These are phyloP conservation scores for Drosophila baimaii DNA, from an alignment of 1,140 invertebrate genomes.

Conservation along the genomic window DNA sequence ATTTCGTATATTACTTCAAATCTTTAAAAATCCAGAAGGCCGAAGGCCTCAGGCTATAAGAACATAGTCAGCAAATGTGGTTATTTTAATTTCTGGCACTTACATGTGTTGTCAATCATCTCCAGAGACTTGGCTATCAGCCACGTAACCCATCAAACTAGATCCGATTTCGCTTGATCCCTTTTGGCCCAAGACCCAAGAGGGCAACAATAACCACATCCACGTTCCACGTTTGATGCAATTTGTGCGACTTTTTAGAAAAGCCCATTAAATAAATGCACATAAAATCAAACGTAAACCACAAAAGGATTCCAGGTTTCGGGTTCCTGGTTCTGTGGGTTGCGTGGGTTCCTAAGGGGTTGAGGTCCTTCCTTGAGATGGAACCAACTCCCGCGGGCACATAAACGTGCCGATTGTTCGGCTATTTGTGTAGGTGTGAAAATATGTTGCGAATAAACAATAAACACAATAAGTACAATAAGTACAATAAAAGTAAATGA, in stretches of 20 bases:
- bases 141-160: neutral
- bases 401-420: constrained; percentile 69
- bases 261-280: constrained; percentile 59
- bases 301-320: constrained; percentile 26
- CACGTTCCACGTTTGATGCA: constrained; percentile 15
- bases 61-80: neutral
- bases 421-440: constrained; percentile 82
- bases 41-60: fast-evolving
- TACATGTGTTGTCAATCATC: neutral
- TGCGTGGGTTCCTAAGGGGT: constrained; percentile 9
- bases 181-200: constrained; percentile 6
- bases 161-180: constrained; percentile 9
- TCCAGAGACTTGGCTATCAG: neutral
- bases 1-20: neutral
- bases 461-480: constrained; percentile 46
- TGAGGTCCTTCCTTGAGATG: neutral
- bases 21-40: neutral
- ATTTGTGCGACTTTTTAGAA: constrained; percentile 23
- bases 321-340: too few species aligned
- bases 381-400: constrained; percentile 56
- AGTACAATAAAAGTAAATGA: constrained; percentile 72
- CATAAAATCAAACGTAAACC: constrained; percentile 36
- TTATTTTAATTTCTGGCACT: neutral
- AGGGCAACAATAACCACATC: constrained; percentile 24
- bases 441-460: constrained; percentile 79